phyloP scores from a whole-genome alignment of 2,888 invertebrate species.

The Drosophila rellima region DNA sequence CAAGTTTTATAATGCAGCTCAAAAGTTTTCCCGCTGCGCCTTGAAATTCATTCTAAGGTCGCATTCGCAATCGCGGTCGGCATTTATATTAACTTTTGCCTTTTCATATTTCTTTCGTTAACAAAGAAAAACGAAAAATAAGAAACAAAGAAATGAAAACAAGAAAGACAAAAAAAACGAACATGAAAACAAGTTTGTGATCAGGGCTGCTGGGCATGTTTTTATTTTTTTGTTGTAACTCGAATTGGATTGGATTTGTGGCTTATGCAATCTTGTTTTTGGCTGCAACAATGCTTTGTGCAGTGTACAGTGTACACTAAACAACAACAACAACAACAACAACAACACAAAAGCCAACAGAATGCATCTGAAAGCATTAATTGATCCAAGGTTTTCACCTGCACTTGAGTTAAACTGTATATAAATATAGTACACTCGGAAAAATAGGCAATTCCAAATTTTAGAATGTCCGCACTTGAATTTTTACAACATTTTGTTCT shows the following conservation, averaged over 20 bases:
- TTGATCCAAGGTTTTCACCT: constrained; percentile 1
- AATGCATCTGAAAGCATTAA: not conserved
- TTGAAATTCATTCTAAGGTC: constrained; percentile 62
- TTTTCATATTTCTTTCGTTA: constrained; percentile 33
- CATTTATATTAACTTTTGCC: constrained; percentile 18
- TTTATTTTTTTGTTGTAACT: constrained; percentile 18
- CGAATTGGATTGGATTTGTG: constrained; percentile 7
- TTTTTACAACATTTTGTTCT: no score
- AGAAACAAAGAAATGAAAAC: constrained; percentile 9
- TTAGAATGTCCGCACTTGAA: no score
- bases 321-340: not conserved
- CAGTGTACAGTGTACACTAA: constrained; percentile 24
- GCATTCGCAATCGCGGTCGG: constrained; percentile 13
- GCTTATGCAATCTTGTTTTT: constrained; percentile 46
- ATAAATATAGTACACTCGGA: no score
- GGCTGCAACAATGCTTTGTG: not conserved
- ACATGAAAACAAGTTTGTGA: constrained; percentile 51
- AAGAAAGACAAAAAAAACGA: constrained; percentile 28
- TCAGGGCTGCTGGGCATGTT: constrained; percentile 43
- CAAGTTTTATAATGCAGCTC: constrained; percentile 24
- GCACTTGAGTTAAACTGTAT: no score
- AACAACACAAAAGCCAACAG: no score
- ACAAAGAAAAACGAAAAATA: constrained; percentile 19
- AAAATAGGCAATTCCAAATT: no score
- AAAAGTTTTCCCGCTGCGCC: constrained; percentile 45